Conservation (phyloP, 2,113 vertebrate genomes). For the Cercocebus atys region DNA sequence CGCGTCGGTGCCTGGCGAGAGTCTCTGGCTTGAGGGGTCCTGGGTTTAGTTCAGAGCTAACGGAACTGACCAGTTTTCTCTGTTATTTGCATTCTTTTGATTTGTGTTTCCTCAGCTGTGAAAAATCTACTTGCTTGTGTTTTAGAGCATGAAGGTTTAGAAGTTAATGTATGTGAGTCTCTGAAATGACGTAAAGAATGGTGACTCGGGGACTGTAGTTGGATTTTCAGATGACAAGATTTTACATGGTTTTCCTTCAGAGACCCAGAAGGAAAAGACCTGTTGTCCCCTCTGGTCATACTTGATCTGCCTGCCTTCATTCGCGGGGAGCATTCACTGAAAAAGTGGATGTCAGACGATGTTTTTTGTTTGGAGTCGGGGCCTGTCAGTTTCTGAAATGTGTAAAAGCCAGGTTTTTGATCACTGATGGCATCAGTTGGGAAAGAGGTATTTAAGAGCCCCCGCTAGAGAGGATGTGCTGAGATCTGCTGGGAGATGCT, state of each 20-base stretch:
- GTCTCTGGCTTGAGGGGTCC: accelerated
- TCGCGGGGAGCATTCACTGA: neutral
- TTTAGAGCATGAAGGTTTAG: neutral
- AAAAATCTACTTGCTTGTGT: neutral
- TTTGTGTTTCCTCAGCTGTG: neutral
- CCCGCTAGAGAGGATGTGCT: accelerated
- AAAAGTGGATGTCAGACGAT: neutral
- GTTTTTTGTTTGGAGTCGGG: neutral
- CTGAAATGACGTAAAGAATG: neutral
- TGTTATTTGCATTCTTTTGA: neutral
- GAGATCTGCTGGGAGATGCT: too few species aligned
- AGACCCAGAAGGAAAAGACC: neutral
- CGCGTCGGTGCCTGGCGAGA: accelerated
- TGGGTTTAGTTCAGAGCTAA: neutral
- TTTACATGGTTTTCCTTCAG: neutral
- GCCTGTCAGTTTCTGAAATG: neutral
- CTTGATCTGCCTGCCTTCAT: neutral
- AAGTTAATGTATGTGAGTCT: neutral
- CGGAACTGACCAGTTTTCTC: neutral
- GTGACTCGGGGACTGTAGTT: neutral
- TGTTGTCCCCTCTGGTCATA: accelerated
- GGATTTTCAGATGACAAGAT: neutral
- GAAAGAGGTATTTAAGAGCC: neutral
- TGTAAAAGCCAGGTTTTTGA: neutral
- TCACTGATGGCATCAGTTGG: neutral